Base-by-base conservation (phyloP, 2,113 vertebrate species). In the Reinhardtius hippoglossoides region DNA sequence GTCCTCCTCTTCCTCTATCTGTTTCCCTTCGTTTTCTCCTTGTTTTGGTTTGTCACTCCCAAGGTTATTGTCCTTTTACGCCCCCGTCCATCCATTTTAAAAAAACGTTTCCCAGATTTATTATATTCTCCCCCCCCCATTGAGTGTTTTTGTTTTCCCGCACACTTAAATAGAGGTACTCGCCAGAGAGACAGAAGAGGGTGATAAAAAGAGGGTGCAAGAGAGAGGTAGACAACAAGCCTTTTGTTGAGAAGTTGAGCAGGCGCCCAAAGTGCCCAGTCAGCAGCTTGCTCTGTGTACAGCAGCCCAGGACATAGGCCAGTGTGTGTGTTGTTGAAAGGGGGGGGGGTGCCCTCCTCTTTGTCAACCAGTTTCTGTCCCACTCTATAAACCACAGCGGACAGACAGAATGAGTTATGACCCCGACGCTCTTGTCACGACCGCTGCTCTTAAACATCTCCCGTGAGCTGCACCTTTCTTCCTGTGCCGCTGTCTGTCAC, bases 211-310 rank as follows among this genome's bases (percentile, higher is more conserved):
- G 76, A 87, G 77, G 71, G 80, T 82, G 78, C 67, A 82, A 81
- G 88, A 78, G 86, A 74, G 83, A 69, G 69, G 44, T 75, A 92
- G 95, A 97, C 96, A 96, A 95, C 85, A 94, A 92, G 87, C 89
- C 92, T 95, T 94, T 96, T 97, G 95, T 96, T 95, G 92, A 86
- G 79, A 88, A 77, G 72, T 89, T 76, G 83, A 52, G 67, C 88
- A 86, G 83, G 82, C 27, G 27, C 84, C 89, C 83, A 91, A 94
- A 92, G 90, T 92, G 93, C 87, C 69, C 73, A 71, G 79, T 95
- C 93, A 94, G 95, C 93, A 93, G 91, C 89, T 91, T 91, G 85
- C 73, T 80, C 84, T 80, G 88, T 85, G 89, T 89, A 87, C 84
- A 82, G 80, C 85, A 84, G 76, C 76, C 82, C 7, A 85, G 91